Conservation (phyloP, 35 echinoderm and acorn worm genomes). For the Ophioderma brevispina region DNA sequence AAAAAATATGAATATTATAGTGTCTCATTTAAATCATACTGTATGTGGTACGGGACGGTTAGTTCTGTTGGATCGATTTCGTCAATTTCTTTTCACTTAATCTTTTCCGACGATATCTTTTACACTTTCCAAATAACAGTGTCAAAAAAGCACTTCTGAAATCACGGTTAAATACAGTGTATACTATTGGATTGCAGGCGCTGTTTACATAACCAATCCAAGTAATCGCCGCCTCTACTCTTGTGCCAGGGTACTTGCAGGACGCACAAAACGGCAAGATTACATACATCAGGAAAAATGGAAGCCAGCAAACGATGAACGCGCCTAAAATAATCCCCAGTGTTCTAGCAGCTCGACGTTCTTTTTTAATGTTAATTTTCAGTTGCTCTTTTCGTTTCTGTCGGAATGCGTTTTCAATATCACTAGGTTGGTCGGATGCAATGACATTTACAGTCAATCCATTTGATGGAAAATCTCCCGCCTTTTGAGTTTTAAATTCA, state of each 20-base stretch:
- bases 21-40: too few species aligned
- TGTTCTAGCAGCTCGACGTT: conserved; percentile 45
- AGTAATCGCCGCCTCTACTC: conserved; percentile 48
- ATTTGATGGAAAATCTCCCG: conserved; percentile 29
- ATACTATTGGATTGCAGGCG: conserved; percentile 55
- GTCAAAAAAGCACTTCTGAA: conserved; percentile 53
- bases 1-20: too few species aligned
- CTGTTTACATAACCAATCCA: conserved; percentile 76
- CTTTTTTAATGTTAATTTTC: conserved; percentile 57
- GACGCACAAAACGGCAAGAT: conserved; percentile 49
- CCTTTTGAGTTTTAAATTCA: neutral
- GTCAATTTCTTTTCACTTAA: neutral
- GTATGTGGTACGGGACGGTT: too few species aligned
- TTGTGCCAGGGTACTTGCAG: conserved; percentile 16
- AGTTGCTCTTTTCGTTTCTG: neutral
- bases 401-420: neutral
- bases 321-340: conserved; percentile 50
- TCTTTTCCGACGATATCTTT: neutral
- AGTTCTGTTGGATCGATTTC: too few species aligned
- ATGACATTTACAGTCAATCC: neutral
- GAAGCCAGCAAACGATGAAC: conserved; percentile 58
- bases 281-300: conserved; percentile 61
- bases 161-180: conserved; percentile 64
- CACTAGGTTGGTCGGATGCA: conserved; percentile 25
- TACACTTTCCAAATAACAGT: conserved; percentile 8